Conservation (phyloP, 2,113 vertebrate genomes). For the Xenopus laevis region DNA sequence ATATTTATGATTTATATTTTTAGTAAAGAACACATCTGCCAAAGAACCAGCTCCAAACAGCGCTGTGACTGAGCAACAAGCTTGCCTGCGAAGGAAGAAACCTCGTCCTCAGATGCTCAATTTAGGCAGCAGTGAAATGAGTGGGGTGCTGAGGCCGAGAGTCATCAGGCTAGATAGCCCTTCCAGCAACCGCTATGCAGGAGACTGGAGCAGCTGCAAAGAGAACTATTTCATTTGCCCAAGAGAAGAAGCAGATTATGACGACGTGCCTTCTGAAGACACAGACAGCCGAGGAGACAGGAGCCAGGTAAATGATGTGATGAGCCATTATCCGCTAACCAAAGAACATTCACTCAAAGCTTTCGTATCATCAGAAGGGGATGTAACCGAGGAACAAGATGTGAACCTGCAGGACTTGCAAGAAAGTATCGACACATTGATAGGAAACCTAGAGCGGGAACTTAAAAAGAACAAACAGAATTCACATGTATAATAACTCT, state of each 20-base stretch:
- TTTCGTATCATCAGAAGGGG: conserved; percentile 82
- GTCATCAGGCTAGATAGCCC: conserved; percentile 86
- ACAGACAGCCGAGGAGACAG: conserved; percentile 51
- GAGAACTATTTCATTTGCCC: conserved; percentile 74
- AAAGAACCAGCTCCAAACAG: conserved; percentile 56
- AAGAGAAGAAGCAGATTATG: conserved; percentile 79
- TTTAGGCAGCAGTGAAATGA: conserved; percentile 66
- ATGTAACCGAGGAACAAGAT: conserved; percentile 71
- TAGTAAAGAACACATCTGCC: conserved; percentile 68
- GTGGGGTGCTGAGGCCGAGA: conserved; percentile 75
- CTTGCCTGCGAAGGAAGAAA: conserved; percentile 76
- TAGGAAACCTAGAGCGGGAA: conserved; percentile 93
- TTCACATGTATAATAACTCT: conserved; percentile 72
- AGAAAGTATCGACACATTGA: conserved; percentile 93
- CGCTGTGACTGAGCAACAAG: conserved; percentile 48
- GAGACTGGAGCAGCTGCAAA: conserved; percentile 91
- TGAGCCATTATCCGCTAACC: conserved; percentile 37
- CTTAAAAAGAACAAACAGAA: conserved; percentile 94
- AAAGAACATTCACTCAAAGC: conserved; percentile 75
- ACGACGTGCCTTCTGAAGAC: conserved; percentile 79
- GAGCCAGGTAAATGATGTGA: conserved; percentile 32
- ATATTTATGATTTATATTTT: conserved; percentile 52
- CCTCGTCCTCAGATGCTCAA: conserved; percentile 85
- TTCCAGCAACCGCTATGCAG: conserved; percentile 91
- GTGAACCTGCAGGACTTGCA: conserved; percentile 93